Evolutionary conservation across 37 sponge, comb jelly and placozoan species (phyloP), one percentile per base, ranked within the genome.

Genomic region (Lycopodina hypogea): DNA sequence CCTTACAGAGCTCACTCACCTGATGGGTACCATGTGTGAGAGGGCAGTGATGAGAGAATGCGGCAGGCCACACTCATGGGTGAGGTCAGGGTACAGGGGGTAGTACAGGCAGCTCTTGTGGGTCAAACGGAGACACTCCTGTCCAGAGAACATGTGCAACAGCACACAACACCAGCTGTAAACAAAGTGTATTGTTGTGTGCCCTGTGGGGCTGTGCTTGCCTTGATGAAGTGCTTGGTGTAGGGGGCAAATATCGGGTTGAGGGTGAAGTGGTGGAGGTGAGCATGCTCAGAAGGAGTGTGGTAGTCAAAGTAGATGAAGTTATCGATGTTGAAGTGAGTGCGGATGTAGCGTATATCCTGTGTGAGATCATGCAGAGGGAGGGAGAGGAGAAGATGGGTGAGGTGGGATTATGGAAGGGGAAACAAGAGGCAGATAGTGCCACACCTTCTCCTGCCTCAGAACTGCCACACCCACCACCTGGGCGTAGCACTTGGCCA

Each of bases 261-360:
- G 45, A 98, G 79, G 4, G 92, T 62, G 39, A 87, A 88, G 80
- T 95, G 96, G 58, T 86, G 81, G 45, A 98, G 65, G 57, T 83
- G 93, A 9, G 86, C 88, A 51, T 98, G 99, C 72, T 95, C 92
- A 18, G 78, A 52, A 36, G 91, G 96, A 12, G 55, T 58, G 42
- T 98, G 94, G 48, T 95, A 88, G 63, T 76, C 85, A 71, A 79
- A 93, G 87, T 95, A 98, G 56, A 98, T 79, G 71, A 92, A 98
- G 64, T 94, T 94, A 61, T 98, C 99, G 21, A 98, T 82, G 63
- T 93, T 90, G 84, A 92, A 98, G 59, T 95, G 94, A 12, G 99
- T 82, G 30, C 96, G 58, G 19, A 98, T 74, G 65, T 90, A 95
- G 42, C 81, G 84, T 12, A 95, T 84, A 32, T 93, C 83, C 90